Evolutionary conservation across 2,797 vertebrate species (phyloP).

Genomic region (Sebastiscus albofasciatus): DNA sequence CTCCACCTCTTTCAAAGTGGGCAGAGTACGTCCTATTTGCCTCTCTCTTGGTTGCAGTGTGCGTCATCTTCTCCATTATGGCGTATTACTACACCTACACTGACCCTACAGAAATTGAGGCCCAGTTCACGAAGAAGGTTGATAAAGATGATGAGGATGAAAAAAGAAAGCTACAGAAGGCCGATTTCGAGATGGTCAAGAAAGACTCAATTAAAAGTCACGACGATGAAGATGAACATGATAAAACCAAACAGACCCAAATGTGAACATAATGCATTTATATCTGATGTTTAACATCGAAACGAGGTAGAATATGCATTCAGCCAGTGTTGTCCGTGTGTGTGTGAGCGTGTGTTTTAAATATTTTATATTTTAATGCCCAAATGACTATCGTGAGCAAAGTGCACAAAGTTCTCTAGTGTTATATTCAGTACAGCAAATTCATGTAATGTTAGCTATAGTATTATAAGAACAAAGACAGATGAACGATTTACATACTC

Average conservation of each 20-base stretch:
- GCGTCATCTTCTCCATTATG: conserved; percentile 92
- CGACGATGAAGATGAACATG: conserved; percentile 8
- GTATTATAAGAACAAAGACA: not conserved
- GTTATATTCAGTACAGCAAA: not conserved
- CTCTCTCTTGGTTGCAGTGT: conserved; percentile 87
- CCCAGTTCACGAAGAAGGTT: conserved; percentile 79
- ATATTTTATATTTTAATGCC: conserved; percentile 19
- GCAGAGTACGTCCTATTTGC: conserved; percentile 93
- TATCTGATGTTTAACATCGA: not conserved
- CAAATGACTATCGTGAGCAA: not conserved
- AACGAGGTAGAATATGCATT: not conserved
- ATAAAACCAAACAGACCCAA: conserved; percentile 42
- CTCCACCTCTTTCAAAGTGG: conserved; percentile 83
- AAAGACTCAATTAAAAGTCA: conserved; percentile 23
- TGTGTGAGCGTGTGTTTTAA: not conserved
- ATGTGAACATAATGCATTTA: conserved; percentile 55
- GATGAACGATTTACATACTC: not conserved
- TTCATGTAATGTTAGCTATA: not conserved
- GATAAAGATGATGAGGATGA: conserved; percentile 63
- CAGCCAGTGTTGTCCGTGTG: not conserved
- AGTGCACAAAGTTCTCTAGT: not conserved
- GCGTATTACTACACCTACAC: conserved; percentile 92
- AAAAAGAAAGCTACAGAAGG: conserved; percentile 9
- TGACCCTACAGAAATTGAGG: conserved; percentile 89
- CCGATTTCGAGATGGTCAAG: conserved; percentile 62